Percentiles rank a stretch among this genome's conserved stretches.
Conservation (phyloP, 2,888 invertebrate species). For the Tetragnatha montana region DNA sequence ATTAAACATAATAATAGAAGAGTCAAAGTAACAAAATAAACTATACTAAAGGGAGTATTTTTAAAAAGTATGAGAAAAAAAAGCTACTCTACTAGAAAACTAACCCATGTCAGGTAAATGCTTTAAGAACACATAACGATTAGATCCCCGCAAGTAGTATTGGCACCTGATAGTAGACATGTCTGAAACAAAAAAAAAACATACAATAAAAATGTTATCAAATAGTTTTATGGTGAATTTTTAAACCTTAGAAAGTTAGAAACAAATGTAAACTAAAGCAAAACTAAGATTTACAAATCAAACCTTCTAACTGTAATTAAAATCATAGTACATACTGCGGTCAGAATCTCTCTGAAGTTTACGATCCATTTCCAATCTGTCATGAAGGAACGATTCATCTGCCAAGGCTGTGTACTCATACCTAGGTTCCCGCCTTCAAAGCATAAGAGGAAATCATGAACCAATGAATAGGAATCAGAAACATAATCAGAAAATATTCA, state of each 20-base stretch:
- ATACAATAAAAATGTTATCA: too few relatives aligned
- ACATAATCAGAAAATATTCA: too few relatives aligned
- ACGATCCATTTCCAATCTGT: conserved; percentile 82
- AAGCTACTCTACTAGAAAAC: conserved; percentile 49
- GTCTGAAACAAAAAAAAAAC: conserved; percentile 76
- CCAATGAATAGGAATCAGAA: neutral
- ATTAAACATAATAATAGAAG: neutral
- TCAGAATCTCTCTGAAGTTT: conserved; percentile 76
- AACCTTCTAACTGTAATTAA: neutral
- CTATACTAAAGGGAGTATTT: neutral
- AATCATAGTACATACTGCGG: conserved; percentile 73
- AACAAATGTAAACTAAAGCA: neutral
- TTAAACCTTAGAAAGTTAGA: neutral
- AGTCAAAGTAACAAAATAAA: neutral
- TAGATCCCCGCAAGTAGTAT: conserved; percentile 80
- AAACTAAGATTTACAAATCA: neutral
- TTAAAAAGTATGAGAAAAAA: neutral
- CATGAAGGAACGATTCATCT: conserved; percentile 78
- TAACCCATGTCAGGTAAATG: conserved; percentile 87
- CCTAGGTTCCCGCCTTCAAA: conserved; percentile 78
- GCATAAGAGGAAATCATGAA: neutral
- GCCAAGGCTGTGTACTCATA: conserved; percentile 84
- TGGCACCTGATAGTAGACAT: conserved; percentile 83
- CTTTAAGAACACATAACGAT: conserved; percentile 86
- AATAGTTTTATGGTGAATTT: too few relatives aligned